phyloP scores from a whole-genome alignment of 2,113 vertebrate genomes.

The Gallinago undulata region DNA sequence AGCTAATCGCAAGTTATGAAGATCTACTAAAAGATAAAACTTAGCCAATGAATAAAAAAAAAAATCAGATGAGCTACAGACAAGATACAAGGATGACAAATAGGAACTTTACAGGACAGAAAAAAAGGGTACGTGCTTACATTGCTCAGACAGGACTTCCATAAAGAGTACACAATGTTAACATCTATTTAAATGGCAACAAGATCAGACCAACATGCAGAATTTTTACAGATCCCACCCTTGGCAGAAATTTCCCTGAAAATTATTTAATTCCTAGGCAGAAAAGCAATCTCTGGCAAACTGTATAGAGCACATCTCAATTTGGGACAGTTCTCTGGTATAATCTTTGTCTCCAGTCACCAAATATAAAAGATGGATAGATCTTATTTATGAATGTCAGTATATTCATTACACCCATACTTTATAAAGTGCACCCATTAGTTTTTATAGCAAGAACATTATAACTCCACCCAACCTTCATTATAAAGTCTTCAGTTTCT shows the following conservation, averaged over 20 bases:
- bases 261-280: not conserved
- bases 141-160: not conserved
- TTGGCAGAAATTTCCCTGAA: not conserved
- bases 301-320: not conserved
- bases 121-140: not conserved
- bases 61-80: not conserved
- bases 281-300: not conserved
- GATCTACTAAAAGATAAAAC: not conserved
- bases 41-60: not conserved
- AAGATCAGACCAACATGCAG: not conserved
- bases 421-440: not conserved
- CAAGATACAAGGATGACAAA: not conserved
- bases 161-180: not conserved
- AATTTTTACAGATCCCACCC: not conserved
- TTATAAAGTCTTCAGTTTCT: constrained; percentile 26
- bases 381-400: not conserved
- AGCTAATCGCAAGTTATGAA: not conserved
- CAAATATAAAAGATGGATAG: not conserved
- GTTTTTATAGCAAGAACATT: not conserved
- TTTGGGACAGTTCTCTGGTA: not conserved
- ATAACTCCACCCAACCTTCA: not conserved
- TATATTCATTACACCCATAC: not conserved
- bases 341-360: not conserved
- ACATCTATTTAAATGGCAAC: not conserved
- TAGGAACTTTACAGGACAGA: not conserved